A percentile compares a stretch with the other conserved stretches of the same genome.
Evolutionary conservation across 2,797 vertebrate species (phyloP).

Genomic region (Octomys mimax): DNA sequence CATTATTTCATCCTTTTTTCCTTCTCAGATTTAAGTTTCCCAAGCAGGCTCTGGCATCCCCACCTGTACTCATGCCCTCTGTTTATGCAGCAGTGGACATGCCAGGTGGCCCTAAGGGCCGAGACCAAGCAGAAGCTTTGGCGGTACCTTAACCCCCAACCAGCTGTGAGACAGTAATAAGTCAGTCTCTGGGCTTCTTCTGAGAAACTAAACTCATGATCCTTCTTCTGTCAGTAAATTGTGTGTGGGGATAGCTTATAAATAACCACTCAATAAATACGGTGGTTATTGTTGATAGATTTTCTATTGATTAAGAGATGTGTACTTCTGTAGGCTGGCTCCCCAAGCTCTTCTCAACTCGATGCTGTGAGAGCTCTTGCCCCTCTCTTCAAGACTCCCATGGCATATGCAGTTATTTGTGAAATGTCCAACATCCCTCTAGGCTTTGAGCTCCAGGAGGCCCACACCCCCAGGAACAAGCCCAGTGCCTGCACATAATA

Average conservation of each 20-base stretch:
- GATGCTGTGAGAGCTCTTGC: neutral
- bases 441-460: neutral
- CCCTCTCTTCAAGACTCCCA: neutral
- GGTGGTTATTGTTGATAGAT: neutral
- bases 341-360: neutral
- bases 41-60: neutral
- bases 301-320: neutral
- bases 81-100: neutral
- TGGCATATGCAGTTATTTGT: neutral
- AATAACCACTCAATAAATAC: neutral
- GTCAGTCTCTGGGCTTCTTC: neutral
- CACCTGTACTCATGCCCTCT: neutral
- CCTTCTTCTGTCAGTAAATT: neutral
- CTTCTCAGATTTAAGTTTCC: neutral
- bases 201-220: conserved; percentile 23
- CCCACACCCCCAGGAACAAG: neutral
- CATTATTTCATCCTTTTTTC: conserved; percentile 24
- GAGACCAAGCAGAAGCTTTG: neutral
- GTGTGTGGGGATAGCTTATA: conserved; percentile 11
- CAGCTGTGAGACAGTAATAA: neutral
- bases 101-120: neutral
- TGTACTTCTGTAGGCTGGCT: neutral
- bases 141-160: neutral
- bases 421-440: neutral
- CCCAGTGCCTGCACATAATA: neutral